Conservation (phyloP, 1,140 invertebrate genomes). For the Dinoponera quadriceps region DNA sequence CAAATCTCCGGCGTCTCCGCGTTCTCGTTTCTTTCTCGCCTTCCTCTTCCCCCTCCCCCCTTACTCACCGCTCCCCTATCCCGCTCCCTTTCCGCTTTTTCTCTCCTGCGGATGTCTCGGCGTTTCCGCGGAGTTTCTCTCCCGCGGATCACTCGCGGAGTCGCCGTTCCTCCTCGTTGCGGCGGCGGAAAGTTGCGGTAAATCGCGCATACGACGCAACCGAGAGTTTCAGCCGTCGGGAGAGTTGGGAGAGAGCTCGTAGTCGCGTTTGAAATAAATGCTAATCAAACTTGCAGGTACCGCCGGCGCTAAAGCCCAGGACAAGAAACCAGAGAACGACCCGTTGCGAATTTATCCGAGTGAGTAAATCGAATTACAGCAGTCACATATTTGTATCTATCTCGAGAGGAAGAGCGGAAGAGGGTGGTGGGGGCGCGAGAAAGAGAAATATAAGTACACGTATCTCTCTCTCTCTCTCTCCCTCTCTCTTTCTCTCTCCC, state of each 20-base stretch:
- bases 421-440: background rate
- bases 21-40: no score
- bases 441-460: background rate
- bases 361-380: conserved; percentile 70
- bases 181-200: background rate
- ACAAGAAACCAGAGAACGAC: conserved; percentile 50
- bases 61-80: no score
- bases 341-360: conserved; percentile 79
- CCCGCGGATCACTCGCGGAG: no score
- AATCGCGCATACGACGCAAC: background rate
- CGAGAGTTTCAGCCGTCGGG: background rate
- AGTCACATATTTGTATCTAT: conserved; percentile 55
- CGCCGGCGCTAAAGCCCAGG: conserved; percentile 22
- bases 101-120: no score
- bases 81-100: no score
- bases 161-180: no score
- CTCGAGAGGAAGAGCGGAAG: background rate
- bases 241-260: background rate
- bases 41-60: no score
- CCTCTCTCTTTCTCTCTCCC: no score
- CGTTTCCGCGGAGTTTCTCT: no score
- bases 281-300: conserved; percentile 72
- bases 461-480: no score
- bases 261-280: background rate
- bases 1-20: no score